A percentile compares a stretch with the other conserved stretches of the same genome.
Evolutionary conservation across 2,888 invertebrate species (phyloP).

Genomic region (Parasteatoda lunata): DNA sequence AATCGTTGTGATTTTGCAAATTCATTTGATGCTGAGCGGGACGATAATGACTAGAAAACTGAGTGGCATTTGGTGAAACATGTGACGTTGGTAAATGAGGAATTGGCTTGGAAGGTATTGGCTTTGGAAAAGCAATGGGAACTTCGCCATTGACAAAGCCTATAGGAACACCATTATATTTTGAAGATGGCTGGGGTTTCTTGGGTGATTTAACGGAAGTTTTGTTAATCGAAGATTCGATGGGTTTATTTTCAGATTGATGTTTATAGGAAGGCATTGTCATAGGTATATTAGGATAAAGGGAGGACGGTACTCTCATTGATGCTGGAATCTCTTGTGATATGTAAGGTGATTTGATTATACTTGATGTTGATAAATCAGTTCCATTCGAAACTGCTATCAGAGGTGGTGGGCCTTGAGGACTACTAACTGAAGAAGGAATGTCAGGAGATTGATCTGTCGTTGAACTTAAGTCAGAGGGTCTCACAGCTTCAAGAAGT

Average conservation of each 20-base stretch:
- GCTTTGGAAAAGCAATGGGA: conserved; percentile 39
- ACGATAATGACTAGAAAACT: conserved; percentile 63
- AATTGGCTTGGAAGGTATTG: conserved; percentile 57
- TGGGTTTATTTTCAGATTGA: conserved; percentile 19
- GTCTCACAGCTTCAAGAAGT: conserved; percentile 54
- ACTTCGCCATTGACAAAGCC: conserved; percentile 44
- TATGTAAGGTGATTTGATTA: conserved; percentile 32
- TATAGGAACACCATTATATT: conserved; percentile 47
- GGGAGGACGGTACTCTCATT: conserved; percentile 36
- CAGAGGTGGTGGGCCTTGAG: conserved; percentile 62
- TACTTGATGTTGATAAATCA: conserved; percentile 28
- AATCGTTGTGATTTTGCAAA: conserved; percentile 47
- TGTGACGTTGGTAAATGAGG: conserved; percentile 54
- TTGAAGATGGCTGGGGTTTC: conserved; percentile 29
- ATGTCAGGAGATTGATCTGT: conserved; percentile 30
- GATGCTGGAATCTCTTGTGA: conserved; percentile 21
- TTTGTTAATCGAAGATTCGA: not conserved
- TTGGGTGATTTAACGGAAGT: conserved; percentile 15
- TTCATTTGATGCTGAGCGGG: conserved; percentile 54
- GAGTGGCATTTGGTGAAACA: conserved; percentile 26
- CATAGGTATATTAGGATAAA: conserved; percentile 36
- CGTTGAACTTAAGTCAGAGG: conserved; percentile 22
- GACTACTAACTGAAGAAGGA: conserved; percentile 42
- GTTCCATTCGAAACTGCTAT: conserved; percentile 52
- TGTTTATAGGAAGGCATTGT: conserved; percentile 48